phyloP scores from a whole-genome alignment of 2,797 vertebrate species.

The Rachycentron canadum region DNA sequence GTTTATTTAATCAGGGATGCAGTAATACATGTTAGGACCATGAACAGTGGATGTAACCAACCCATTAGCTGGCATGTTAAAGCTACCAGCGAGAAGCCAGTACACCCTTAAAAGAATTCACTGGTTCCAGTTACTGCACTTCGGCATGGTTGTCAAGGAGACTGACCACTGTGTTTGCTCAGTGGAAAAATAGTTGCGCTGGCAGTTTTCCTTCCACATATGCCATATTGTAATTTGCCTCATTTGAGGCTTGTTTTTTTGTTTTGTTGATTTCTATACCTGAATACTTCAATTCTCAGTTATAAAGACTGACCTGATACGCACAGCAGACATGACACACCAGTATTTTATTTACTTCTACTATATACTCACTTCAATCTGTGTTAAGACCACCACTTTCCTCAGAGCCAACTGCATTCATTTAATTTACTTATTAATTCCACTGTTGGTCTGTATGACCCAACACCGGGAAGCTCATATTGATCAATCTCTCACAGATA shows the following conservation, averaged over 20 bases:
- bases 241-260: slow-evolving; percentile 10
- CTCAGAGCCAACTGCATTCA: background rate
- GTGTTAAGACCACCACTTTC: background rate
- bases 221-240: slow-evolving; percentile 9
- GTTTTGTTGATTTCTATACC: slow-evolving; percentile 22
- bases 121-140: slow-evolving; percentile 43
- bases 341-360: background rate
- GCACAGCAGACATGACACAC: background rate
- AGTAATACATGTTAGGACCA: slow-evolving; percentile 38
- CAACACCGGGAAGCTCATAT: background rate
- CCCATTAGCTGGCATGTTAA: slow-evolving; percentile 69
- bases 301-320: slow-evolving; percentile 2
- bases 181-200: slow-evolving; percentile 25
- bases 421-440: background rate
- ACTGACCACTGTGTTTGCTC: slow-evolving; percentile 43
- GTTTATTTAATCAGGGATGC: slow-evolving; percentile 59
- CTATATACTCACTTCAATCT: background rate
- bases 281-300: background rate
- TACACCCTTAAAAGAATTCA: slow-evolving; percentile 33
- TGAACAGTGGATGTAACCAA: slow-evolving; percentile 49
- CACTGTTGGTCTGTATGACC: background rate
- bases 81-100: slow-evolving; percentile 42
- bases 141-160: slow-evolving; percentile 47
- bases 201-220: slow-evolving; percentile 24
- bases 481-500: background rate